Percentiles rank a stretch among this genome's conserved stretches.
Evolutionary conservation across 64 coral and sea anemone species (phyloP).

Genomic region (Montipora cactus): DNA sequence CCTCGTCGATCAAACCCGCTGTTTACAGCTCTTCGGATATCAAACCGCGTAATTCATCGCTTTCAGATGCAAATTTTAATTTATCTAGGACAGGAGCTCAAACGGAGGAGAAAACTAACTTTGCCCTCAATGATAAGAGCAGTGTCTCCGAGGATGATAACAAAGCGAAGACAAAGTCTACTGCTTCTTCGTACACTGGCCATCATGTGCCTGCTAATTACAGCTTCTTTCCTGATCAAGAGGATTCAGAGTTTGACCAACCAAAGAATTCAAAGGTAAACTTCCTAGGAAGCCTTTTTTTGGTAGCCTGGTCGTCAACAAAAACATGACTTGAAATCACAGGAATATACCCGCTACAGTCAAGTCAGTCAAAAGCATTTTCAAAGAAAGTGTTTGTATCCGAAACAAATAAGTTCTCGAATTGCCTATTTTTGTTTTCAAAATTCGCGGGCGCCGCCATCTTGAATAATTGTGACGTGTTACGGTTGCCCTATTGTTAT

Average conservation of each 20-base stretch:
- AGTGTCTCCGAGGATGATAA: constrained; percentile 14
- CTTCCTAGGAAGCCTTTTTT: no score
- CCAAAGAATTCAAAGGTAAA: constrained; percentile 26
- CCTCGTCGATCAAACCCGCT: background rate
- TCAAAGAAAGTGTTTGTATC: no score
- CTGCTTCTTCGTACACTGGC: background rate
- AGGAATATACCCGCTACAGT: no score
- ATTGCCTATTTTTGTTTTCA: no score
- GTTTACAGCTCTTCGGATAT: constrained; percentile 21
- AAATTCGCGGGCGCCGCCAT: no score
- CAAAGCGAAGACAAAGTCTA: background rate
- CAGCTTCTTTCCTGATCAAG: constrained; percentile 63
- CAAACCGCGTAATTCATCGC: constrained; percentile 15
- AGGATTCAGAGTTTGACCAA: constrained; percentile 13
- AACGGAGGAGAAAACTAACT: constrained; percentile 19
- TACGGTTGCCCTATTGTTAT: no score
- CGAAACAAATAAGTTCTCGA: no score
- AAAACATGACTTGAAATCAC: no score
- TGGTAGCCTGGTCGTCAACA: no score
- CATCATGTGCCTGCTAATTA: constrained; percentile 71
- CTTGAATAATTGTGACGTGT: no score
- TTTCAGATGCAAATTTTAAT: background rate
- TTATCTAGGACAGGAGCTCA: constrained; percentile 21
- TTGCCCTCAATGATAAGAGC: constrained; percentile 11
- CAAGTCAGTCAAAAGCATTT: no score